These are phyloP conservation scores for Cossypha polioptera DNA, from an alignment of 2,797 vertebrate genomes.

Conservation along the genomic window DNA sequence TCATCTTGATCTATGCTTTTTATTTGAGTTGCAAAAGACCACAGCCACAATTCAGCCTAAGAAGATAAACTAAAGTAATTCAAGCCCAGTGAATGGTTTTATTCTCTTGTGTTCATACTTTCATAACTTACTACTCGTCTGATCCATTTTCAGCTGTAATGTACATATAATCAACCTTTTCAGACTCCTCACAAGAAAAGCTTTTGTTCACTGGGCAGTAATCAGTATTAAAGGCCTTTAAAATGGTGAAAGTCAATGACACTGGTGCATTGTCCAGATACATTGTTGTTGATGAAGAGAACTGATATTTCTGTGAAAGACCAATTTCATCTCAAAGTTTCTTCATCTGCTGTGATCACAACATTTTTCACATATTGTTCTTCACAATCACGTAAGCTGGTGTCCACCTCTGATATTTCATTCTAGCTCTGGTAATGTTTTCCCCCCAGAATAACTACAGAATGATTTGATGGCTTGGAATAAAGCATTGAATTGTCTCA, in stretches of 20 bases:
- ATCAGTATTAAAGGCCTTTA: conserved; percentile 61
- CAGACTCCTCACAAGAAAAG: conserved; percentile 49
- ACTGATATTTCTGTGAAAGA: conserved; percentile 55
- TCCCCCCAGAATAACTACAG: background rate
- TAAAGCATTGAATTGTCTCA: background rate
- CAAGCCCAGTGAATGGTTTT: conserved; percentile 47
- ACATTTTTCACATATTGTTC: conserved; percentile 52
- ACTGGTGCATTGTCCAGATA: conserved; percentile 30
- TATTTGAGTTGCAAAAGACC: conserved; percentile 59
- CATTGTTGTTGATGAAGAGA: conserved; percentile 47
- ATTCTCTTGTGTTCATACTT: conserved; percentile 48
- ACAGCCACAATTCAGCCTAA: conserved; percentile 42
- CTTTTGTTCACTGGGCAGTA: conserved; percentile 49
- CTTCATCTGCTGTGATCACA: conserved; percentile 41
- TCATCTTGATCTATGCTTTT: conserved; percentile 60
- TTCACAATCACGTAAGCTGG: background rate
- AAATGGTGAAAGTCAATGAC: conserved; percentile 57
- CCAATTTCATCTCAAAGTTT: conserved; percentile 53
- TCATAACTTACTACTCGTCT: conserved; percentile 53
- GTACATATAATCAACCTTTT: conserved; percentile 61
- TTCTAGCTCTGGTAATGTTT: background rate
- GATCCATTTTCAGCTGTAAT: conserved; percentile 44
- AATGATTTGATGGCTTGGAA: conserved; percentile 17
- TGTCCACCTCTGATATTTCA: conserved; percentile 24
- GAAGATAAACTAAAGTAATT: conserved; percentile 62